Evolutionary conservation across 2,797 vertebrate genomes (phyloP), one percentile per base, ranked within the genome.

Genomic region (Melanotaenia nigrans): DNA sequence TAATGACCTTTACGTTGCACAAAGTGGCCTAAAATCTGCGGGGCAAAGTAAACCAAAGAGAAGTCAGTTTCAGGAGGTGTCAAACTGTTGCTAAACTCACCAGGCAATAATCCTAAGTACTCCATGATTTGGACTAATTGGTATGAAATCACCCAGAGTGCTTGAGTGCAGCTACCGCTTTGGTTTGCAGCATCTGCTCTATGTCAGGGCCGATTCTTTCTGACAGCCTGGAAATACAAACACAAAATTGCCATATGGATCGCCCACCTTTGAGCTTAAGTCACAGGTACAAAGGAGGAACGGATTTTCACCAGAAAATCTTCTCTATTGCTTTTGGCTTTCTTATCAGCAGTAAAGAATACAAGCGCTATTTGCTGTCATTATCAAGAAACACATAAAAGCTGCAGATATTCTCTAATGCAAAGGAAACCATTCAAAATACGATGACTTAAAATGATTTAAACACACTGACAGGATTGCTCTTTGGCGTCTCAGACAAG

Each of bases 41-140:
- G 78, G 85, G 85, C 53, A 75, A 90, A 84, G 79, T 86, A 90
- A 90, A 89, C 85, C 77, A 65, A 70, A 85, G 71, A 81, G 86
- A 77, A 87, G 85, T 92, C 90, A 88, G 72, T 88, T 92, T 90
- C 86, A 81, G 36, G 75, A 93, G 85, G 89, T 92, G 91, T 93
- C 92, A 93, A 88, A 89, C 84, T 92, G 92, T 87, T 91, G 92
- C 91, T 91, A 92, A 92, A 88, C 90, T 91, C 86, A 83, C 83
- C 78, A 77, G 84, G 87, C 91, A 92, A 93, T 92, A 92, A 94
- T 87, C 86, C 82, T 93, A 94, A 95, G 92, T 93, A 93, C 88
- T 88, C 86, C 79, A 75, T 86, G 93, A 94, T 94, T 94, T 94
- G 89, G 86, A 72, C 92, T 95, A 94, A 94, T 94, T 93, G 92